Evolutionary conservation across 1,140 invertebrate species (phyloP), one percentile per base, ranked within the genome.

Genomic region (Steinernema feltiae): DNA sequence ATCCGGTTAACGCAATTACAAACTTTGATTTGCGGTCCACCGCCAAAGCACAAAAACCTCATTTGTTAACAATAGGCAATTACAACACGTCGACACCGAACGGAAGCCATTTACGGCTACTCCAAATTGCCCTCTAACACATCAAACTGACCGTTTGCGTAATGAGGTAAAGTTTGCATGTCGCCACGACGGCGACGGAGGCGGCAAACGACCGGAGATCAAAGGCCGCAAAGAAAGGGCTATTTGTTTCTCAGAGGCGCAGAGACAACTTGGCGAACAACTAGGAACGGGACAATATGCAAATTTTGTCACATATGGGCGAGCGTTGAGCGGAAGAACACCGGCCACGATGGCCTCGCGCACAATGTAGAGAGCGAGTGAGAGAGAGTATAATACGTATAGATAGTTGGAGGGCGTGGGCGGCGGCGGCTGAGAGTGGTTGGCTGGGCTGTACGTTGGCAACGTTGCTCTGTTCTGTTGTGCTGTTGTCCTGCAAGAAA

Each of bases 251-350:
- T n/a, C n/a, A n/a, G n/a, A n/a, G n/a, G n/a, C n/a, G n/a, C n/a
- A n/a, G n/a, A n/a, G n/a, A n/a, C n/a, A 27, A 63, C 2, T 17
- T 15, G 53, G 53, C 24, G 53, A 3, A 27, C 53, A 27, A 27
- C 7, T 15, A 3, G 53, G 3, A 27, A 63, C 15, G 53, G 24
- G 53, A 63, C 53, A 63, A 63, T 17, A 63, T 63, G 53, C 53
- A 63, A 63, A 63, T 63, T 63, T 27, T 63, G 53, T 63, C 53
- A 63, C 53, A 63, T 63, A 63, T 63, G 53, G 7, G 53, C 53
- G 53, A 63, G 53, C 35, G 35, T 41, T 18, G 18, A 41, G n/a
- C n/a, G n/a, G 35, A 41, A 41, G 35, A 41, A 41, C 53, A 63
- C 53, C 53, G 53, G 53, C 53, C 53, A 63, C 53, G n/a, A 63